These are phyloP conservation scores for Hydropsyche tenuis DNA, from an alignment of 1,140 invertebrate genomes.

Conservation along the genomic window DNA sequence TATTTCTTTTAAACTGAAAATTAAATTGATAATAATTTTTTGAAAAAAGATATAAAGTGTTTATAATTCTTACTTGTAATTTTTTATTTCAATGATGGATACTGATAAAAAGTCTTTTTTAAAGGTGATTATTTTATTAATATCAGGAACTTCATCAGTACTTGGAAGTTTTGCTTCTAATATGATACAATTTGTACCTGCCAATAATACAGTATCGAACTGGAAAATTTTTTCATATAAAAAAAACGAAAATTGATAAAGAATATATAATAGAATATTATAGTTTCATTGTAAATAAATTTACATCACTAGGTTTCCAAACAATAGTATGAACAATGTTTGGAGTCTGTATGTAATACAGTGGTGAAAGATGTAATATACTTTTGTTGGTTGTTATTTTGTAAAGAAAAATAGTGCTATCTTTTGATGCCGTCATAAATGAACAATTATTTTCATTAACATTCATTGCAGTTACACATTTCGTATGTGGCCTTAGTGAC, in stretches of 20 bases:
- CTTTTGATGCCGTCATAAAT: conserved; percentile 63
- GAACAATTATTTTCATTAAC: conserved; percentile 56
- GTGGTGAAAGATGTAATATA: conserved; percentile 24
- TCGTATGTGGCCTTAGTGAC: conserved; percentile 64
- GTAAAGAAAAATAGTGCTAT: conserved; percentile 64
- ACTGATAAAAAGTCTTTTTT: conserved; percentile 28
- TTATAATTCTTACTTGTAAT: conserved; percentile 27
- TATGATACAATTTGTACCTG: conserved; percentile 34
- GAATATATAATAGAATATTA: too few relatives aligned
- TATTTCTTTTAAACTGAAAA: too few relatives aligned
- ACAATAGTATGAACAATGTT: conserved; percentile 24
- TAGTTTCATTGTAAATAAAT: too few relatives aligned
- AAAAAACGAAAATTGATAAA: too few relatives aligned
- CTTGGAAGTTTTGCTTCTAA: conserved; percentile 41
- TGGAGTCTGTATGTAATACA: conserved; percentile 39
- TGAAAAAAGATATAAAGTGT: too few relatives aligned
- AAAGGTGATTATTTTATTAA: conserved; percentile 32
- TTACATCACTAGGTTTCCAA: conserved; percentile 43
- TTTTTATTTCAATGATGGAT: conserved; percentile 28
- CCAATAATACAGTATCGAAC: conserved; percentile 32
- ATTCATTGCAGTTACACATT: conserved; percentile 58
- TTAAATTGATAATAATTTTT: too few relatives aligned
- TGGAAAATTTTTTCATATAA: conserved; percentile 1
- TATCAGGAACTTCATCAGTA: background rate
- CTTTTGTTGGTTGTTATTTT: background rate